These are phyloP conservation scores for Rhinophrynus dorsalis DNA, from an alignment of 2,797 vertebrate species.

Conservation along the genomic window DNA sequence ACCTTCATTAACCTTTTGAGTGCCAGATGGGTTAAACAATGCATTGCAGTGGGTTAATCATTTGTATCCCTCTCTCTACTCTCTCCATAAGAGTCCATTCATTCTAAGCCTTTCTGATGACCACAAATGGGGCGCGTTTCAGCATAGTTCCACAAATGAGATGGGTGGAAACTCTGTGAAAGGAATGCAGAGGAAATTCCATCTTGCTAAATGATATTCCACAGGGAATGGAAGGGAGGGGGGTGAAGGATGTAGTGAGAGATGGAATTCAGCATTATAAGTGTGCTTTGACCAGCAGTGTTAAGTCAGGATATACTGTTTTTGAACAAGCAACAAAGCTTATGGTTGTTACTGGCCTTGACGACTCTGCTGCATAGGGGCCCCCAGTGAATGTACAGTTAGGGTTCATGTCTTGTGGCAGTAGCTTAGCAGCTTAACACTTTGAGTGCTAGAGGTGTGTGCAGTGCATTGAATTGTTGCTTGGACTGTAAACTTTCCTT, in stretches of 20 bases:
- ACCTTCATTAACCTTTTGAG: too few relatives aligned
- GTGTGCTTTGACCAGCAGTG: slow-evolving; percentile 17
- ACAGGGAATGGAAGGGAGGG: slow-evolving; percentile 27
- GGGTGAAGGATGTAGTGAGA: slow-evolving; percentile 33
- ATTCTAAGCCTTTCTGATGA: slow-evolving; percentile 1
- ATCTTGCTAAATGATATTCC: slow-evolving; percentile 46
- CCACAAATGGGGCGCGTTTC: slow-evolving; percentile 6
- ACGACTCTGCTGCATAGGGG: not conserved
- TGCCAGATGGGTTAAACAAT: too few relatives aligned
- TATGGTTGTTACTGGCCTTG: slow-evolving; percentile 6
- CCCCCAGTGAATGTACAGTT: not conserved
- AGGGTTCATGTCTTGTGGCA: slow-evolving; percentile 13
- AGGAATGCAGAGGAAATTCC: slow-evolving; percentile 49
- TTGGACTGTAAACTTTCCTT: not conserved
- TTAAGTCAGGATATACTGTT: slow-evolving; percentile 12
- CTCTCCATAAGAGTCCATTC: too few relatives aligned
- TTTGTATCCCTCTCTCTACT: too few relatives aligned
- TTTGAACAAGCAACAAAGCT: slow-evolving; percentile 15
- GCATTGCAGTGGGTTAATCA: slow-evolving; percentile 4
- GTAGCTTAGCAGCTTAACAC: too few relatives aligned
- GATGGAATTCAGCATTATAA: slow-evolving; percentile 22
- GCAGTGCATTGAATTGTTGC: too few relatives aligned
- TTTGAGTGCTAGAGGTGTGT: too few relatives aligned
- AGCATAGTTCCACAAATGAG: slow-evolving; percentile 15
- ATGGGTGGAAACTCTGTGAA: slow-evolving; percentile 35